Conservation (phyloP, 2,888 invertebrate genomes). For the Lepidochitona cinerea region DNA sequence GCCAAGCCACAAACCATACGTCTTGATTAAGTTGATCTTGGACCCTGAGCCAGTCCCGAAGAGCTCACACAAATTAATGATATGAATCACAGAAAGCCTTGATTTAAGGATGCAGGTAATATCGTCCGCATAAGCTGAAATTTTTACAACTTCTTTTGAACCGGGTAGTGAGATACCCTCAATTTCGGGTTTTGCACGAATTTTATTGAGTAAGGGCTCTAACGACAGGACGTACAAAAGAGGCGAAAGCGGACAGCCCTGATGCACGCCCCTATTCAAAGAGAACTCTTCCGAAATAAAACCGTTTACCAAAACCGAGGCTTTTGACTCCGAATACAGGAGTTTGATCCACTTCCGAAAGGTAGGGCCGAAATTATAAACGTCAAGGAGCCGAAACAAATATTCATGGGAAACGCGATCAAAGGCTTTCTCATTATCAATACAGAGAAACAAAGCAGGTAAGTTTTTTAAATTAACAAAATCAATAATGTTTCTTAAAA, state of each 20-base stretch:
- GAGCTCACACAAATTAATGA: conserved; percentile 10
- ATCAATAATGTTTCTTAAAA: conserved; percentile 30
- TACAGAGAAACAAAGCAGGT: conserved; percentile 26
- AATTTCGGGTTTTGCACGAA: background rate
- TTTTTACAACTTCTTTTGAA: background rate
- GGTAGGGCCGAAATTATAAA: conserved; percentile 33
- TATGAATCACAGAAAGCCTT: background rate
- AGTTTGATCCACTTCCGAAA: conserved; percentile 36
- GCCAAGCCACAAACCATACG: conserved; percentile 27
- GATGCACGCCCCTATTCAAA: background rate
- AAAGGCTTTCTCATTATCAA: conserved; percentile 42
- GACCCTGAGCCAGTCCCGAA: conserved; percentile 25
- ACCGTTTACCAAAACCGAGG: conserved; percentile 2
- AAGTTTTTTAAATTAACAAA: conserved; percentile 33
- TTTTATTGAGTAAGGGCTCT: background rate
- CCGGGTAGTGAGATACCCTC: conserved; percentile 23
- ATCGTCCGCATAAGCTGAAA: conserved; percentile 23
- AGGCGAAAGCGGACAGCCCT: background rate
- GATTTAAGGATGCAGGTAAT: conserved; percentile 4
- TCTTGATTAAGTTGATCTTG: conserved; percentile 28
- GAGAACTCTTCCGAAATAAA: background rate
- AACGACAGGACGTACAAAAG: background rate
- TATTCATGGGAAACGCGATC: too few species aligned
- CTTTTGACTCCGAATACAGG: conserved; percentile 22
- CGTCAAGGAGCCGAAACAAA: conserved; percentile 28